These are phyloP conservation scores for Neotragus pygmaeus DNA, from an alignment of 2,113 vertebrate species.

Conservation along the genomic window DNA sequence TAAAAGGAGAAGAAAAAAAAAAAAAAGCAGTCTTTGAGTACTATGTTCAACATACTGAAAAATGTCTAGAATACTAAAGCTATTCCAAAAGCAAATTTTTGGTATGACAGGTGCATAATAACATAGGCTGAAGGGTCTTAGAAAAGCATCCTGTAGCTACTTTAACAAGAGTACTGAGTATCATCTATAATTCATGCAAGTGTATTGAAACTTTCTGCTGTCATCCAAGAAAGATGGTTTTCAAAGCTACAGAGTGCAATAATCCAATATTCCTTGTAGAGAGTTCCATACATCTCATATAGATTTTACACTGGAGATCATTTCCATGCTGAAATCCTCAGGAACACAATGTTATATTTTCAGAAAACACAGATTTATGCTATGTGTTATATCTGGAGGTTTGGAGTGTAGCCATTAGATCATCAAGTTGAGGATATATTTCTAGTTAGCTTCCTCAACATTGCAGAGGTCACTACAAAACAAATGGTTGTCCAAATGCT, in stretches of 20 bases:
- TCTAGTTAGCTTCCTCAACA: slow-evolving; percentile 42
- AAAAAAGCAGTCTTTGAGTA: slow-evolving; percentile 43
- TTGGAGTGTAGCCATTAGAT: slow-evolving; percentile 35
- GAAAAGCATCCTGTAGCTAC: slow-evolving; percentile 66
- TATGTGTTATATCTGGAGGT: slow-evolving; percentile 47
- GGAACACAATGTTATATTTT: slow-evolving; percentile 59
- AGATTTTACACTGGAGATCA: slow-evolving; percentile 78
- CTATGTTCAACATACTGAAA: slow-evolving; percentile 40
- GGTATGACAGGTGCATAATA: slow-evolving; percentile 45
- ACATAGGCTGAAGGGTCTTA: slow-evolving; percentile 63
- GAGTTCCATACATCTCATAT: slow-evolving; percentile 77
- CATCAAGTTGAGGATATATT: slow-evolving; percentile 32
- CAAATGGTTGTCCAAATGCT: slow-evolving; percentile 9
- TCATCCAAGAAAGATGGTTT: slow-evolving; percentile 77
- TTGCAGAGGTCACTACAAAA: slow-evolving; percentile 36
- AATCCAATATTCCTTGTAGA: slow-evolving; percentile 84
- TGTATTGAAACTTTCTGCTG: slow-evolving; percentile 84
- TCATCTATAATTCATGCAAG: slow-evolving; percentile 91
- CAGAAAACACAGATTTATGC: slow-evolving; percentile 63
- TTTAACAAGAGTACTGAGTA: slow-evolving; percentile 75
- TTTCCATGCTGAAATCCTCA: slow-evolving; percentile 71
- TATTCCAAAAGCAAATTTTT: slow-evolving; percentile 64
- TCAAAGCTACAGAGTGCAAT: slow-evolving; percentile 82
- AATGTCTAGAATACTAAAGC: slow-evolving; percentile 18
- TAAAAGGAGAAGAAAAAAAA: background rate